Base-by-base conservation (phyloP, 2,113 vertebrate genomes). In the Prolemur simus region DNA sequence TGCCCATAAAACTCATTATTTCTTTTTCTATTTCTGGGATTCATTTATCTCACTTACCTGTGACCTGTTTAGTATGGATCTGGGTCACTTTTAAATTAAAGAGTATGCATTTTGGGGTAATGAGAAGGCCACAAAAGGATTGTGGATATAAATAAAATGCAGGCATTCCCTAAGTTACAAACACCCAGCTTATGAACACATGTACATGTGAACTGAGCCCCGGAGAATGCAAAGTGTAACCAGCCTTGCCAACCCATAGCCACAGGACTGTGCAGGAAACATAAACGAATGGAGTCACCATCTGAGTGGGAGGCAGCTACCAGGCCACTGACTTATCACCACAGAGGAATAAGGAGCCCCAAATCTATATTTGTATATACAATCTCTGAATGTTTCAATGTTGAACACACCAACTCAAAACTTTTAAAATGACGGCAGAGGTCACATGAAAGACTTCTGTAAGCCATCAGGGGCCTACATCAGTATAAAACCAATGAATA, bases 71-170 rank as follows among this genome's bases (percentile, higher is more conserved):
- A 90, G 66, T 94, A 97, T 95, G 96, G 96, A 98, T 98, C 91
- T 98, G 92, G 97, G 97, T 98, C 93, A 97, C 80, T 98, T 96
- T 98, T 98, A 98, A 98, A 97, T 95, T 87, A 96, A 97, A 95
- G 58, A 96, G 56, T 42, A 82, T 87, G 60, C 54, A 96, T 95
- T 89, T 96, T 90, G 68, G 91, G 74, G 87, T 95, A 98, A 97
- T 92, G 86, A 96, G 81, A 96, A 89, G 82, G 82, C 87, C 71
- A 95, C 80, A 66, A 87, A 91, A 89, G 47, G 81, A 90, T 45
- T 69, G 20, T 81, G 49, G 83, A 87, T 93, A 83, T 84, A 96
- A 93, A 97, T 94, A 96, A 87, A 95, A 88, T 81, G 52, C 13
- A 93, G 91, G 74, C 76, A 92, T 96, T 93, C 81, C 60, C 83